Base-by-base conservation (phyloP, 2,113 vertebrate genomes). In the Barbus barbus region DNA sequence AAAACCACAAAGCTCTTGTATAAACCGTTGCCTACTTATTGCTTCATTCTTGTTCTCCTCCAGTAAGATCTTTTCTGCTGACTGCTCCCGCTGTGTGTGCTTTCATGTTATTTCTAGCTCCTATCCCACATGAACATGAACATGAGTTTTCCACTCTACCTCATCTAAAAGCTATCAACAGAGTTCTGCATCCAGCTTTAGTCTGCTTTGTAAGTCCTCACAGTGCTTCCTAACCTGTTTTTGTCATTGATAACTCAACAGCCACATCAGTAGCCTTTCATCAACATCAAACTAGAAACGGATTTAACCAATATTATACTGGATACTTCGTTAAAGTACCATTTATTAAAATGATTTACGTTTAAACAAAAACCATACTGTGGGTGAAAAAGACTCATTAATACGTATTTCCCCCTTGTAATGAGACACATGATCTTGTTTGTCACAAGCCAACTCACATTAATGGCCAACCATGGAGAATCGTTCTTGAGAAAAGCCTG, bases 31-130 rank as follows among this genome's bases (percentile, higher is more conserved):
- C 26, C 58, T 63, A 8, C 58, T 14, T 67, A 46, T 81, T 33
- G 78, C 53, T 78, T 61, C 53, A 38, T 31, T 61, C n/a, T 78
- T 41, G 2, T 18, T 53, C 1, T 48, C 4, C 14, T 48, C 24
- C 38, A 18, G 33, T 44, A 48, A 51, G 24, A 65, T 67, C 24
- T 46, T 81, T 80, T 81, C 61, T 67, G 41, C 41, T 81, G 78
- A 44, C 78, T 28, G 26, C 44, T 44, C 78, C 41, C 26, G 9
- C 61, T 51, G 78, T 67, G 78, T 6, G 26, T 24, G 18, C 41
- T 46, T 81, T 33, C 41, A 33, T 67, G 41, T 81, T 81, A 48
- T 81, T 81, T 48, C 58, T 63, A 67, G 78, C 61, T 67, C 41
- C 24, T 67, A 46, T 28, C 77, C 58, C 77, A 60, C 76, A 79